A percentile compares a stretch with the other conserved stretches of the same genome.
Evolutionary conservation across 2,888 invertebrate species (phyloP).

Genomic region (Lithosia quadra): DNA sequence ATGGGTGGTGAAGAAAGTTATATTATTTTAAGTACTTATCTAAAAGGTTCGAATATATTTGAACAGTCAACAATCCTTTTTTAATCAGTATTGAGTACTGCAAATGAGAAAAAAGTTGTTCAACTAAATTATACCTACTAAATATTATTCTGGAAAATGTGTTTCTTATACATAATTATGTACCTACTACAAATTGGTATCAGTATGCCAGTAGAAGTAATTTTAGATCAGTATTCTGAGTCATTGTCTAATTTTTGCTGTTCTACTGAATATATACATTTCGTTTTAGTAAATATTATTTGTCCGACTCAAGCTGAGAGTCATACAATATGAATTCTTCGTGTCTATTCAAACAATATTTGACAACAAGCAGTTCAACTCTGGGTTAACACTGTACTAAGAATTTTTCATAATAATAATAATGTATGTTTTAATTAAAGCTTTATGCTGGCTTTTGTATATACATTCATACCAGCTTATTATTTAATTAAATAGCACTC

Average conservation of each 20-base stretch:
- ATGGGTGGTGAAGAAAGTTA: not conserved
- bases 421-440: not conserved
- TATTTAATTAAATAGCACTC: constrained; percentile 1
- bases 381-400: not conserved
- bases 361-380: not conserved
- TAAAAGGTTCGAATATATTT: not conserved
- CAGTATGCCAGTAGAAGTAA: not conserved
- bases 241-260: no score
- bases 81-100: not conserved
- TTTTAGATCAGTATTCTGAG: not conserved
- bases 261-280: not conserved
- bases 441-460: not conserved
- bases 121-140: not conserved
- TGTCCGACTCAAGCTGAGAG: not conserved
- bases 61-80: not conserved
- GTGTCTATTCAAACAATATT: not conserved
- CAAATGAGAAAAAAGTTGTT: not conserved
- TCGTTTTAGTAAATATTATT: not conserved
- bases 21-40: no score
- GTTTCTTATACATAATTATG: not conserved
- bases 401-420: not conserved
- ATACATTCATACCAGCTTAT: constrained; percentile 7
- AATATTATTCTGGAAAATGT: not conserved
- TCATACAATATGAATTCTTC: not conserved
- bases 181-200: not conserved